Conservation (phyloP, 1,140 invertebrate genomes). For the Zophobas morio region DNA sequence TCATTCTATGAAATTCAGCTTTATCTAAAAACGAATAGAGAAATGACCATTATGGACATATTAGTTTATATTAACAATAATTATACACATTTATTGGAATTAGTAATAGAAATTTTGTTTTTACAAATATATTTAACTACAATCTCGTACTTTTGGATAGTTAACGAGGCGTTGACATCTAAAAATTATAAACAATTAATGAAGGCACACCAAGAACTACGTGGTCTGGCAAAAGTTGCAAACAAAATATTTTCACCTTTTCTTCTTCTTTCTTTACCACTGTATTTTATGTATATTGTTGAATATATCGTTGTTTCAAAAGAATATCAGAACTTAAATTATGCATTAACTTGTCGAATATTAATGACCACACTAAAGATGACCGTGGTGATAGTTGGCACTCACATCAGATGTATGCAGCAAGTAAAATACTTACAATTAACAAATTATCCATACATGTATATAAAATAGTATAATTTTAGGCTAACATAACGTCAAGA, state of each 20-base stretch:
- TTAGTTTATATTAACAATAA: no score
- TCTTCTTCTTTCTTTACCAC: background rate
- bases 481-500: background rate
- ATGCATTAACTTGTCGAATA: background rate
- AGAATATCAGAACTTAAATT: background rate
- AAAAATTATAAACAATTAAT: background rate
- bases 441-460: no score
- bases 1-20: no score
- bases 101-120: no score
- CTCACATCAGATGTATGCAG: background rate
- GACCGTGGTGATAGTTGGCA: background rate
- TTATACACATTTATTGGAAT: no score
- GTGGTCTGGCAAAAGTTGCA: background rate
- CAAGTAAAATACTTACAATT: background rate
- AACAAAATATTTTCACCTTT: slow-evolving; percentile 1
- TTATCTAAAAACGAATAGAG: no score
- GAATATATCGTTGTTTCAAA: background rate
- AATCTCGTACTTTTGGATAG: background rate
- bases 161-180: background rate
- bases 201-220: background rate
- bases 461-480: background rate
- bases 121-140: no score
- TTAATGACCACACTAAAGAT: background rate
- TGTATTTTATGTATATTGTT: background rate
- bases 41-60: no score